Percentiles rank a stretch among this genome's conserved stretches.
These are phyloP conservation scores for Actenoides lindsayi DNA, from an alignment of 2,113 vertebrate species.

Conservation along the genomic window DNA sequence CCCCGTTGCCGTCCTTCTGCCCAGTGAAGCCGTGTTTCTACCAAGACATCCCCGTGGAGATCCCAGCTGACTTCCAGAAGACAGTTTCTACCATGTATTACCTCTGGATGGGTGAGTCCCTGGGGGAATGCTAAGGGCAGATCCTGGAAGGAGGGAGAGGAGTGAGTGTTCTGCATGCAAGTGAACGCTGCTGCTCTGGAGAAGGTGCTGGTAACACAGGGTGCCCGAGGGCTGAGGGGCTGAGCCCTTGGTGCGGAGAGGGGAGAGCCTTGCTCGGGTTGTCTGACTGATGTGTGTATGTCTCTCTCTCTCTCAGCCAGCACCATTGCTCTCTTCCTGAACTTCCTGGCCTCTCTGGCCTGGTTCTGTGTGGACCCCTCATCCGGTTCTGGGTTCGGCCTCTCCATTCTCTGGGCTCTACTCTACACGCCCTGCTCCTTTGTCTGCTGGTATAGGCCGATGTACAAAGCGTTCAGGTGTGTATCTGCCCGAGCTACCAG, in stretches of 20 bases:
- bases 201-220: rapidly evolving
- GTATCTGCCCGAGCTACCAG: neutral
- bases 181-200: neutral
- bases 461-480: slow-evolving; percentile 97
- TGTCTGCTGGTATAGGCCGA: slow-evolving; percentile 93
- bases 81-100: slow-evolving; percentile 94
- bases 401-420: slow-evolving; percentile 92
- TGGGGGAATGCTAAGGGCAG: neutral
- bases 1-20: slow-evolving; percentile 91
- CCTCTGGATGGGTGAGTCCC: slow-evolving; percentile 93
- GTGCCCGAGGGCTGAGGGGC: neutral
- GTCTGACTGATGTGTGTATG: neutral
- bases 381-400: slow-evolving; percentile 83
- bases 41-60: slow-evolving; percentile 93
- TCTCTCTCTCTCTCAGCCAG: slow-evolving; percentile 74
- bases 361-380: slow-evolving; percentile 83
- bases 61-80: slow-evolving; percentile 90
- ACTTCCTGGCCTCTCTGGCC: slow-evolving; percentile 88
- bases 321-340: slow-evolving; percentile 82
- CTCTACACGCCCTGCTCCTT: slow-evolving; percentile 96
- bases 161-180: rapidly evolving
- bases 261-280: neutral
- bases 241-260: neutral
- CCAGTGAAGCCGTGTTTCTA: slow-evolving; percentile 95
- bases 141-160: neutral